Conservation (phyloP, 2,888 invertebrate genomes). For the Spodoptera littoralis region DNA sequence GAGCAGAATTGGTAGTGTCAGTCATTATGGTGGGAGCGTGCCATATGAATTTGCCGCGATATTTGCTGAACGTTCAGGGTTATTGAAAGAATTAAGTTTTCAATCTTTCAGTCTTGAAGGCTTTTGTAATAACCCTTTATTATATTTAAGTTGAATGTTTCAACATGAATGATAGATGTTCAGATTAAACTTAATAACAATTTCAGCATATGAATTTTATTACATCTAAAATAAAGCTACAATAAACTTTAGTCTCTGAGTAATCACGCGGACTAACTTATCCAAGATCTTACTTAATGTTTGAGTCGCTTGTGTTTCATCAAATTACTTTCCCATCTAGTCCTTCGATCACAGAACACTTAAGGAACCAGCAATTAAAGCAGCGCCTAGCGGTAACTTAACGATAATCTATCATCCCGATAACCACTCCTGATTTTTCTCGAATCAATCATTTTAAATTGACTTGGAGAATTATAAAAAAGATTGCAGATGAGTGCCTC, state of each 20-base stretch:
- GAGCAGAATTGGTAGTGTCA: slow-evolving; percentile 33
- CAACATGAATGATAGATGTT: slow-evolving; percentile 17
- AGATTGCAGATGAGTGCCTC: slow-evolving; percentile 56
- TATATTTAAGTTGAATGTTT: slow-evolving; percentile 17
- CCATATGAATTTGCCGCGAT: slow-evolving; percentile 20
- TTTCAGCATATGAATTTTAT: slow-evolving; percentile 28
- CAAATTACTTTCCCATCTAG: slow-evolving; percentile 18
- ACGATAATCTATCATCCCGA: slow-evolving; percentile 63
- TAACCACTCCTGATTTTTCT: slow-evolving; percentile 59
- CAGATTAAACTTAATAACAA: slow-evolving; percentile 25
- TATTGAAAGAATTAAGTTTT: slow-evolving; percentile 26
- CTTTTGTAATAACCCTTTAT: slow-evolving; percentile 13
- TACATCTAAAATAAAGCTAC: not conserved
- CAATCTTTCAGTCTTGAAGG: slow-evolving; percentile 5
- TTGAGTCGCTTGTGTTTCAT: not conserved
- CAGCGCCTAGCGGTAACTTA: slow-evolving; percentile 42
- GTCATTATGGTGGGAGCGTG: slow-evolving; percentile 35
- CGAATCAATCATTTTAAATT: slow-evolving; percentile 75
- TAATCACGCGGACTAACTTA: no score
- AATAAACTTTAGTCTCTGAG: no score
- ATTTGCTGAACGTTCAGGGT: slow-evolving; percentile 17
- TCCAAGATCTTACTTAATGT: no score
- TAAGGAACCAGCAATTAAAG: slow-evolving; percentile 50
- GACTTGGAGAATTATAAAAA: slow-evolving; percentile 67
- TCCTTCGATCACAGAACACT: slow-evolving; percentile 22